These are phyloP conservation scores for Venustaconcha ellipsiformis DNA, from an alignment of 1,140 invertebrate genomes.

Conservation along the genomic window DNA sequence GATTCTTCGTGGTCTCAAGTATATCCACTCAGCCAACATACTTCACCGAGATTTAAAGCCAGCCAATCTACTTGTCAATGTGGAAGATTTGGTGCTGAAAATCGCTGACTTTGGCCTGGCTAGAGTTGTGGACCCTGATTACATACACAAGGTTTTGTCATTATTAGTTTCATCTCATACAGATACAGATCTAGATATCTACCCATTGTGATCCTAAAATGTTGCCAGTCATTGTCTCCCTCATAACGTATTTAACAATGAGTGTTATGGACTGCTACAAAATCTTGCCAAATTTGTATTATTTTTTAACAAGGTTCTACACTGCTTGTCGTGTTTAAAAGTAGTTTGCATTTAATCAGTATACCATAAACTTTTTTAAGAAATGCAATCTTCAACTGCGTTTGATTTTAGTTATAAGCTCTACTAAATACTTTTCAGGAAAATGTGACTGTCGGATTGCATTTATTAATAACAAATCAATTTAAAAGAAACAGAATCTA, in stretches of 20 bases:
- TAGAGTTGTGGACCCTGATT: slow-evolving; percentile 97
- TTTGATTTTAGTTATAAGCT: no score
- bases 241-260: neutral
- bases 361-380: no score
- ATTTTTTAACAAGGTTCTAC: neutral
- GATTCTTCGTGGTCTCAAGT: slow-evolving; percentile 97
- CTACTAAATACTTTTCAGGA: no score
- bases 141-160: slow-evolving; percentile 85
- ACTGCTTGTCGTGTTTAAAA: no score
- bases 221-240: neutral
- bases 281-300: neutral
- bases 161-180: neutral
- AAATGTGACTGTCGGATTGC: no score
- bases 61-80: slow-evolving; percentile 94
- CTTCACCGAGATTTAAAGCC: slow-evolving; percentile 97
- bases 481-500: no score
- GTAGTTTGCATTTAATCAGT: no score
- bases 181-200: neutral
- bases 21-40: slow-evolving; percentile 99
- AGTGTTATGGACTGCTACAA: neutral
- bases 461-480: no score
- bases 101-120: slow-evolving; percentile 98
- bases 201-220: neutral
- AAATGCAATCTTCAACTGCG: no score
- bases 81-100: slow-evolving; percentile 71